Conservation (phyloP, 2,797 vertebrate genomes). For the Enteromius paludinosus region DNA sequence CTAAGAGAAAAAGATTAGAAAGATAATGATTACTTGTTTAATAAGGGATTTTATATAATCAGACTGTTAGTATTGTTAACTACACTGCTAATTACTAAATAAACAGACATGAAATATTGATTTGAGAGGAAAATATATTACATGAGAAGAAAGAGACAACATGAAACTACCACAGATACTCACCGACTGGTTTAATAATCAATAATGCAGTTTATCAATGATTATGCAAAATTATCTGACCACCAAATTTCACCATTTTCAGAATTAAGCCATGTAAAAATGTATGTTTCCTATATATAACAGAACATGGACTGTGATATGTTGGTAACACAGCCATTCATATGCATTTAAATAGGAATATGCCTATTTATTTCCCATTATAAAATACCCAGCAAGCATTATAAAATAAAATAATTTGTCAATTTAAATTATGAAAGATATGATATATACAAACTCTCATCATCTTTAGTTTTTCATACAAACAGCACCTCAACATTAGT, state of each 20-base stretch:
- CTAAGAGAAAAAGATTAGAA: constrained; percentile 70
- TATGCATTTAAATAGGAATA: not conserved
- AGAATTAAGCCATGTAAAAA: not conserved
- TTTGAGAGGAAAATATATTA: not conserved
- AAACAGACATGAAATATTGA: not conserved
- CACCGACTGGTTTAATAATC: not conserved
- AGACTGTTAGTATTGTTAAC: not conserved
- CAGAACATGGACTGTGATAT: not conserved
- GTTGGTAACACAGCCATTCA: not conserved
- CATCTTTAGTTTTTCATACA: not conserved
- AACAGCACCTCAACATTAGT: not conserved
- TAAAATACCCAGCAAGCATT: not conserved
- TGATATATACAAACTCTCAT: not conserved
- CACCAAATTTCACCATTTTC: not conserved
- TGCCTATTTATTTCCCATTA: not conserved
- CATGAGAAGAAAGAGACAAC: not conserved
- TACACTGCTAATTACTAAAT: not conserved
- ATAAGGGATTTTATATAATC: not conserved
- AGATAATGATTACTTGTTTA: not conserved
- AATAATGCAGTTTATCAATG: not conserved
- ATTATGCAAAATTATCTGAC: not conserved
- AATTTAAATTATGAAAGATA: not conserved
- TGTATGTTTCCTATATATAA: not conserved
- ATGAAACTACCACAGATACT: not conserved
- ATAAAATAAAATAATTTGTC: not conserved